phyloP scores from a whole-genome alignment of 2,888 invertebrate genomes.

The Drosophila paucipuncta region DNA sequence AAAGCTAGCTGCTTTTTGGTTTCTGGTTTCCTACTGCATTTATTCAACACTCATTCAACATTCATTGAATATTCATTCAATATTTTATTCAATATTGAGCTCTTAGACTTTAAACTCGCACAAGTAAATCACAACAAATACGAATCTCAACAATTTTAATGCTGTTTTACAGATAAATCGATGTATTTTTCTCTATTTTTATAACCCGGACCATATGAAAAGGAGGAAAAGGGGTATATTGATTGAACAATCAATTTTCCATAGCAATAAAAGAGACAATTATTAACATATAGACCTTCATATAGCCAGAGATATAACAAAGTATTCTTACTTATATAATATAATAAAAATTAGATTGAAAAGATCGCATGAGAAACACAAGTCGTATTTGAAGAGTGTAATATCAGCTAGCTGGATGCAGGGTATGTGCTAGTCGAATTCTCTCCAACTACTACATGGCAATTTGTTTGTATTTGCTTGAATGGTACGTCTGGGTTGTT shows the following conservation, averaged over 20 bases:
- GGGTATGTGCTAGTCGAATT: background rate
- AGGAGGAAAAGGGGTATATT: background rate
- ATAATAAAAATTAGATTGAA: background rate
- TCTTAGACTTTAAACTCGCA: background rate
- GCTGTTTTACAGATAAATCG: background rate
- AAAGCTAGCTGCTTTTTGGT: background rate
- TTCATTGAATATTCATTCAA: background rate
- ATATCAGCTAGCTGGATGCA: background rate
- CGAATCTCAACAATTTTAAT: background rate
- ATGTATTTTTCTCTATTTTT: background rate
- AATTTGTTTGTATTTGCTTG: slow-evolving; percentile 3
- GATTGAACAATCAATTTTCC: background rate
- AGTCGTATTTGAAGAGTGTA: background rate
- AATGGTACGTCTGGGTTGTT: background rate
- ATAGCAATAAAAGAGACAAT: background rate
- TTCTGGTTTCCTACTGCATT: background rate
- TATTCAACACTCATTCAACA: background rate
- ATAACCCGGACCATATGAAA: background rate
- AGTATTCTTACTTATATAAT: background rate
- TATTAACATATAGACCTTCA: background rate
- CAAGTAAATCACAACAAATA: background rate
- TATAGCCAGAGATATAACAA: background rate
- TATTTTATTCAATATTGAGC: background rate
- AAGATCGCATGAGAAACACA: background rate
- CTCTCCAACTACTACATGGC: background rate